phyloP scores from a whole-genome alignment of 2,888 invertebrate species.

The Neocrepidodera transversa region DNA sequence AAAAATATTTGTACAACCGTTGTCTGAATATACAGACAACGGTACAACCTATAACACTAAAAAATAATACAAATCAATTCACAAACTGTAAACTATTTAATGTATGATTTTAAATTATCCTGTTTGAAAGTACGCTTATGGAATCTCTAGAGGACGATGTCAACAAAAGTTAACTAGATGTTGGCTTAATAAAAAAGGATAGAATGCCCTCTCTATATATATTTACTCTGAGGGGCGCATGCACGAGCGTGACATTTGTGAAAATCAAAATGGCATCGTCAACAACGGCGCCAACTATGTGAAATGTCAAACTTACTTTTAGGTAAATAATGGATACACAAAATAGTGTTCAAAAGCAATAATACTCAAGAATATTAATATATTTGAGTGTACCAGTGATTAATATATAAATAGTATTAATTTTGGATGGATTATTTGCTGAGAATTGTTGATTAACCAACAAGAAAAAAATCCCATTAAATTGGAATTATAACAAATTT shows the following conservation, averaged over 20 bases:
- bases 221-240: too few species aligned
- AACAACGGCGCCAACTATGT: conserved; percentile 42
- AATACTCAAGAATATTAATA: conserved; percentile 29
- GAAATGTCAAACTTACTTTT: conserved; percentile 34
- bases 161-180: too few species aligned
- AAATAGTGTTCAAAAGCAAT: conserved; percentile 23
- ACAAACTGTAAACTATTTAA: too few species aligned
- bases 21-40: too few species aligned
- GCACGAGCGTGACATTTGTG: conserved; percentile 36
- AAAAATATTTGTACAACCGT: too few species aligned
- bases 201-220: too few species aligned
- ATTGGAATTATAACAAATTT: conserved; percentile 6
- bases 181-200: too few species aligned
- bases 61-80: too few species aligned
- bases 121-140: too few species aligned
- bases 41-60: too few species aligned
- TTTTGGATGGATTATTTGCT: conserved; percentile 26
- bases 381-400: conserved; percentile 25
- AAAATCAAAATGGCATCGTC: conserved; percentile 34
- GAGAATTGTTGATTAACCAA: conserved; percentile 26
- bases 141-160: too few species aligned
- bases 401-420: conserved; percentile 24
- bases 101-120: too few species aligned
- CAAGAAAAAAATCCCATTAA: conserved; percentile 21
- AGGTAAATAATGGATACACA: conserved; percentile 31